phyloP scores from a whole-genome alignment of 37 sponge, comb jelly and placozoan species.

The Agelas oroides region DNA sequence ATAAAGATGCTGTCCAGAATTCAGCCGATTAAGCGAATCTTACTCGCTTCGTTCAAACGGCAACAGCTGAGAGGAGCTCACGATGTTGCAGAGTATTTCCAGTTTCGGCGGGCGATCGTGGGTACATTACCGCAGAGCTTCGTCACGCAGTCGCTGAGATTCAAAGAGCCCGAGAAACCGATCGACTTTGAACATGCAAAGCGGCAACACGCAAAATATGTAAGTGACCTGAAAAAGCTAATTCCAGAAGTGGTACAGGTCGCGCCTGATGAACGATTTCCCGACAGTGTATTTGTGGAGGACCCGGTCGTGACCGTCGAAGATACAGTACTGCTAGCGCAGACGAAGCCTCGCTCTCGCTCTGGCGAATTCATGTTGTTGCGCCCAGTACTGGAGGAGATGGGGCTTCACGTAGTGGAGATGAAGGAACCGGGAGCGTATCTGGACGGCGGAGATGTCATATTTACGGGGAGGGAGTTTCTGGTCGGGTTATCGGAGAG shows the following conservation, averaged over 20 bases:
- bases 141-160: constrained; percentile 37
- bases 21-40: no score
- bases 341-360: constrained; percentile 39
- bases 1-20: no score
- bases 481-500: constrained; percentile 67
- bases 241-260: constrained; percentile 48
- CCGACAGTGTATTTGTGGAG: constrained; percentile 80
- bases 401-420: constrained; percentile 54
- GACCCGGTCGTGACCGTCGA: constrained; percentile 68
- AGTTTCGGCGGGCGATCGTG: constrained; percentile 57
- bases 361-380: constrained; percentile 46
- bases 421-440: constrained; percentile 50
- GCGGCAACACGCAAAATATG: constrained; percentile 60
- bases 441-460: constrained; percentile 85
- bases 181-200: constrained; percentile 69
- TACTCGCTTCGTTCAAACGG: no score
- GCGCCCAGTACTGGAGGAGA: constrained; percentile 33
- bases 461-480: constrained; percentile 87
- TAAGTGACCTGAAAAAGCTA: constrained; percentile 44
- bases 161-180: constrained; percentile 59
- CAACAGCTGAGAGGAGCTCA: background rate
- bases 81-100: constrained; percentile 40
- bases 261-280: constrained; percentile 56
- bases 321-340: constrained; percentile 52
- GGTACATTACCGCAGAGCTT: constrained; percentile 42